Base-by-base conservation (phyloP, 1,140 invertebrate species). In the Stegodyphus mimosarum region DNA sequence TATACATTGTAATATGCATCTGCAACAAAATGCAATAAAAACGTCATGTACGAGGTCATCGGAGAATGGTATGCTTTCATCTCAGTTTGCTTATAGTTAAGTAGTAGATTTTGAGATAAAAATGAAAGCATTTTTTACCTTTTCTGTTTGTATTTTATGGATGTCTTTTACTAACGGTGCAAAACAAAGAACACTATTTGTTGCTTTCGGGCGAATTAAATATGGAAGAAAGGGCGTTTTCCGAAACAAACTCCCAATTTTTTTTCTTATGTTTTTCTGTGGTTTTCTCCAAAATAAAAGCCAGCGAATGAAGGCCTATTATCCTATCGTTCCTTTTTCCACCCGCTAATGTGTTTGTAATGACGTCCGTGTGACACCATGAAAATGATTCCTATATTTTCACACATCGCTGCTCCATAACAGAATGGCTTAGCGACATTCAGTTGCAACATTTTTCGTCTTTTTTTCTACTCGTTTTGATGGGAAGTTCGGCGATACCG, bases 311-410 rank as follows among this genome's bases (percentile, higher is more conserved):
- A 33, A 18, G 66, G 66, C 7, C 33, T 67, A 18, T 49, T 75
- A 18, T 52, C 17, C 6, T 50, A 18, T 77, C 11, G 48, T 81
- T 15, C 51, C 55, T 81, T 81, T 52, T 72, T 48, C 72, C 78
- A 67, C 78, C 78, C 78, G 78, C 78, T 81, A 81, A 81, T 81
- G 78, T 51, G 69, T 72, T 72, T 81, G 69, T 81, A 81, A 81
- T 81, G 78, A 81, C 78, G 64, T 78, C 76, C 76, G 64, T 18
- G 10, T 33, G 33, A 33, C 60, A 60, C 67, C 15, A 17, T 77
- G 49, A 33, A 77, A 77, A 77, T 63, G 60, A 77, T 77, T 50
- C 52, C 72, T 51, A 53, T 60, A 33, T 60, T 74, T 74, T 60
- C 72, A 55, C 17, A 33, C 72, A 15, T 33, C 18, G 72, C 7